phyloP scores from a whole-genome alignment of 2,797 vertebrate genomes.

The Myiothlypis chrysogaster region DNA sequence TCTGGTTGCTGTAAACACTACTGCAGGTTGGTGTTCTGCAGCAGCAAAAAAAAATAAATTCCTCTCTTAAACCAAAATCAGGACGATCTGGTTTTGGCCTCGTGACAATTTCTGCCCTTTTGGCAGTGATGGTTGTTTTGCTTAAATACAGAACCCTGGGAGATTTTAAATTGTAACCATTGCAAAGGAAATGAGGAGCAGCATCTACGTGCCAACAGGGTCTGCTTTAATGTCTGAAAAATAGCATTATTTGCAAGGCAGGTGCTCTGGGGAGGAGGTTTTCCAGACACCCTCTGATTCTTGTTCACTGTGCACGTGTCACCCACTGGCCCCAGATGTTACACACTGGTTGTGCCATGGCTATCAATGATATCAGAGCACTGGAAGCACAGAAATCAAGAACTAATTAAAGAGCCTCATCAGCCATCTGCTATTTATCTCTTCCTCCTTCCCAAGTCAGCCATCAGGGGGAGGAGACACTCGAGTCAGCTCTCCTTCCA shows the following conservation, averaged over 20 bases:
- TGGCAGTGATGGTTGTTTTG: not conserved
- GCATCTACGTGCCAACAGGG: not conserved
- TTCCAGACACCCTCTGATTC: not conserved
- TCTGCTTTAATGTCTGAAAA: not conserved
- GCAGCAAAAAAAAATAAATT: not conserved
- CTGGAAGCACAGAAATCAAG: slow-evolving; percentile 5
- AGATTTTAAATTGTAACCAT: not conserved
- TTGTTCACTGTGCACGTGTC: not conserved
- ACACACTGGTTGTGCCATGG: not conserved
- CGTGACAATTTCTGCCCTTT: not conserved
- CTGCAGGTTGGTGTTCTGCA: not conserved
- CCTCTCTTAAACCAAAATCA: not conserved
- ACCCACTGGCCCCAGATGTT: not conserved
- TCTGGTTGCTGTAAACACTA: not conserved
- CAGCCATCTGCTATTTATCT: slow-evolving; percentile 23
- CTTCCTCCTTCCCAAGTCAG: not conserved
- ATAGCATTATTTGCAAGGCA: not conserved
- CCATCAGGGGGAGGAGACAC: not conserved
- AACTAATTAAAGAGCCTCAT: slow-evolving; percentile 1
- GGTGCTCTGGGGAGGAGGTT: not conserved
- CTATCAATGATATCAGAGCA: not conserved
- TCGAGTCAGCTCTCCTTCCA: not conserved
- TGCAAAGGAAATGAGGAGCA: not conserved
- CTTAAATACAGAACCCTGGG: not conserved
- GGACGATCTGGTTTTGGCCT: slow-evolving; percentile 3